Base-by-base conservation (phyloP, 1,140 invertebrate species). In the Oryctes rhinoceros region DNA sequence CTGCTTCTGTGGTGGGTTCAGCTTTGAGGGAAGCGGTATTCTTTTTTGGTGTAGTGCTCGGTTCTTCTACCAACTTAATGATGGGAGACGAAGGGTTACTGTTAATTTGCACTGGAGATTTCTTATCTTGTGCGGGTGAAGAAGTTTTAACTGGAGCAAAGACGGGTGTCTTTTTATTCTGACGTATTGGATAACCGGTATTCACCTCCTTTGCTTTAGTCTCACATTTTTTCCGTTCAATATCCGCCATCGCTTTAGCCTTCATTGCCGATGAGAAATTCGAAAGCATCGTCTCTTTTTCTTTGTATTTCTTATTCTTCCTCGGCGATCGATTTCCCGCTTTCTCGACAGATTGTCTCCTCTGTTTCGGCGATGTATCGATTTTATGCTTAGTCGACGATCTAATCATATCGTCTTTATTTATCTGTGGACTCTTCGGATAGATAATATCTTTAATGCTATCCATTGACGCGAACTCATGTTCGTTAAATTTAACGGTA, bases 401-500 rank as follows among this genome's bases (percentile, higher is more conserved):
- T 53, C 39, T 44, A 10, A 44, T 44, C 39, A 44, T 44, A 10
- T 44, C 39, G 39, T 44, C 39, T 44, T 44, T 44, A 10, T 44
- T 44, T 44, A 44, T 44, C 39, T 44, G 39, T 10, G 39, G 39
- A 44, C 39, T 44, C 9, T 44, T 10, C 39, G 39, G 39, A 44
- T 44, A 44, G 9, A 44, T 44, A 7, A 44, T 44, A 7, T 44
- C 39, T 44, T 44, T 44, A 44, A 65, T 65, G 3, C 24, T 65
- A 4, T 65, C 59, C n/a, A 24, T 65, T 6, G 59, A 65, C 6
- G 59, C 59, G 24, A 65, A 65, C 4, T 65, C 59, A 13, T 65
- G 59, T 65, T 65, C 24, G 24, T 65, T 65, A 65, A 18, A 65
- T 13, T 65, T 65, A n/a, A 65, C 59, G n/a, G n/a, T 65, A 65